phyloP scores from a whole-genome alignment of 2,797 vertebrate genomes.

The Novumbra hubbsi region DNA sequence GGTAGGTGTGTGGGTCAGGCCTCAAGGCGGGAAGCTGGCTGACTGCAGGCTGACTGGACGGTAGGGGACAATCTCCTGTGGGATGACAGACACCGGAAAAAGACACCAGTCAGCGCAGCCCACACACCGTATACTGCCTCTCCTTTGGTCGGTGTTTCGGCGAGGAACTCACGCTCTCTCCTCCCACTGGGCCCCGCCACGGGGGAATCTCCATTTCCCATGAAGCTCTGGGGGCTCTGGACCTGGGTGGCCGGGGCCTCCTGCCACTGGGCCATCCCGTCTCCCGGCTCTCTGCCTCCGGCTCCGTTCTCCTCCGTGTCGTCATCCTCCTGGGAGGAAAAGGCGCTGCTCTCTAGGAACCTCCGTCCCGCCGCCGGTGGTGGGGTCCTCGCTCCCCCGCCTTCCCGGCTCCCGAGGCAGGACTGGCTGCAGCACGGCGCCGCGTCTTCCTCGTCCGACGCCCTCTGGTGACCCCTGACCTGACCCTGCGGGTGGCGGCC shows the following conservation, averaged over 20 bases:
- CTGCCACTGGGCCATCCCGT: slow-evolving; percentile 65
- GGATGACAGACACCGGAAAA: slow-evolving; percentile 68
- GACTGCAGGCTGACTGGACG: slow-evolving; percentile 85
- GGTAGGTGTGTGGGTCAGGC: slow-evolving; percentile 92
- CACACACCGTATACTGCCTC: neutral
- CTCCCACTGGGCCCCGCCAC: slow-evolving; percentile 82
- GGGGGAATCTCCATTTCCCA: slow-evolving; percentile 74
- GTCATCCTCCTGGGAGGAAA: slow-evolving; percentile 93
- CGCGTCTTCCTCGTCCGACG: slow-evolving; percentile 67
- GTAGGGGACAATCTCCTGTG: slow-evolving; percentile 85
- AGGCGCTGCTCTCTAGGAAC: slow-evolving; percentile 92
- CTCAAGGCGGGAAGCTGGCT: slow-evolving; percentile 91
- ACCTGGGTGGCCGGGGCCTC: slow-evolving; percentile 51
- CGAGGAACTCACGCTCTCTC: slow-evolving; percentile 80
- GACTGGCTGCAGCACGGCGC: slow-evolving; percentile 83
- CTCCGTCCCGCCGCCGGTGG: slow-evolving; percentile 95
- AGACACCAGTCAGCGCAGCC: slow-evolving; percentile 36
- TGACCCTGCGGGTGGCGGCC: slow-evolving; percentile 61
- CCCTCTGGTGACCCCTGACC: slow-evolving; percentile 82
- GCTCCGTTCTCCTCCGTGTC: slow-evolving; percentile 86
- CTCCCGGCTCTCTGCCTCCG: slow-evolving; percentile 74
- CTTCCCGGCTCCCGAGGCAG: slow-evolving; percentile 80
- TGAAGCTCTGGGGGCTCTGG: slow-evolving; percentile 47
- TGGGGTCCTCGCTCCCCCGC: slow-evolving; percentile 89
- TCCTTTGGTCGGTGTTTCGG: neutral